Conservation (phyloP, 2,888 invertebrate species). For the Plusia festucae region DNA sequence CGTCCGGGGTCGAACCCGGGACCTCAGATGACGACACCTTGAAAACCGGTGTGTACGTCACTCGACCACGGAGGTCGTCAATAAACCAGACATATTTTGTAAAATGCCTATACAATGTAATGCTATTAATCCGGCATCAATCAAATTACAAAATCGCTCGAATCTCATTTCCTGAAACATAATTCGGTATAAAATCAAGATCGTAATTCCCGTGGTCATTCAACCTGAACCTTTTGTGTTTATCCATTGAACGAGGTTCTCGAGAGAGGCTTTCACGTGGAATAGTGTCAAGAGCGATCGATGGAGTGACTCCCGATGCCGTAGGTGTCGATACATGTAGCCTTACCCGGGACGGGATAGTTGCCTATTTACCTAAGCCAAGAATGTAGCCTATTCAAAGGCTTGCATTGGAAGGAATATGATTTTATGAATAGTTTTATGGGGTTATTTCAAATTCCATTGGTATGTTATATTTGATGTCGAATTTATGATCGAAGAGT, state of each 20-base stretch:
- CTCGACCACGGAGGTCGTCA: no score
- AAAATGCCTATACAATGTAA: no score
- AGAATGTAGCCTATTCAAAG: neutral
- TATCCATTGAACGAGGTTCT: conserved; percentile 23
- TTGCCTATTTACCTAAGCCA: neutral
- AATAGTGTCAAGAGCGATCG: conserved; percentile 63
- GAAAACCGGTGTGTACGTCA: no score
- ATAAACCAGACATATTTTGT: no score
- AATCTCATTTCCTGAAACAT: neutral
- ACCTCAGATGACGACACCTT: no score
- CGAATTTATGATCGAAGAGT: no score
- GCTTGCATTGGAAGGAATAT: neutral
- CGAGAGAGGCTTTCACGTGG: conserved; percentile 55
- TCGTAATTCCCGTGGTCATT: neutral
- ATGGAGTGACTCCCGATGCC: conserved; percentile 44
- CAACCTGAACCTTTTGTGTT: conserved; percentile 15
- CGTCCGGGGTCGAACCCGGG: no score
- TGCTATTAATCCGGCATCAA: no score
- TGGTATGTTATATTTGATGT: neutral
- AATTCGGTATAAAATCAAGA: neutral
- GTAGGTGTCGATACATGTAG: conserved; percentile 44
- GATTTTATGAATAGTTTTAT: neutral
- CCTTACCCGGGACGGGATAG: neutral
- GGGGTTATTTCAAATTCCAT: no score
- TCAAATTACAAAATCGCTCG: neutral